Evolutionary conservation across 1,140 invertebrate genomes (phyloP), one percentile per base, ranked within the genome.

Genomic region (Lycorma delicatula): DNA sequence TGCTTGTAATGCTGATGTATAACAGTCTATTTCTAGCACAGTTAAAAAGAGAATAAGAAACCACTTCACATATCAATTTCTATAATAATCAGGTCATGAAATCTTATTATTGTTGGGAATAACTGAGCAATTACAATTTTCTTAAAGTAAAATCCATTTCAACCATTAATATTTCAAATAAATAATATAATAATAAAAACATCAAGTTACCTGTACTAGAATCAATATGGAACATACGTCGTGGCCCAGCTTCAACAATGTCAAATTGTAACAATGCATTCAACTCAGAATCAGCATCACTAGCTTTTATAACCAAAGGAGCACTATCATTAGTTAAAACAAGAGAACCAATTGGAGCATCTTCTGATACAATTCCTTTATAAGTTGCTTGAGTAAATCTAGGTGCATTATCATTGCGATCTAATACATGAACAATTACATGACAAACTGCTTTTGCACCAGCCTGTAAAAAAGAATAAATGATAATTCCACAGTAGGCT

Each of bases 321-420:
- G 81, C 80, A 63, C 75, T 83, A 27, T 72, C 71, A 41, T 80
- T 78, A 1, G 79, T 81, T 3, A 90, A 72, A 1, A 93, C 85
- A 27, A 91, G 73, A 2, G 84, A 86, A 16, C 82, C 83, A 46
- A 85, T 75, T 1, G 75, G 77, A 20, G 89, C 80, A 12, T 82
- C 75, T 74, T 93, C 87, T 60, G 81, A 81, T 23, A 92, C 79
- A 66, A 77, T 74, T 16, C 89, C 85, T 28, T 74, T 74, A 68
- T 90, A 93, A 47, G 75, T 69, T 1, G 73, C 74, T 64, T 85
- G 78, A 9, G 81, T 66, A 69, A 93, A 92, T 48, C 74, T 72
- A 3, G 93, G 93, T n/a, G 81, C 72, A 74, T 91, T 93, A 70
- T 96, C 93, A 74, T 97, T 90, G 61, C 76, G 78, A 70, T 89